A percentile compares a stretch with the other conserved stretches of the same genome.
phyloP scores from a whole-genome alignment of 64 coral and sea anemone species.

The Stylophora pistillata region DNA sequence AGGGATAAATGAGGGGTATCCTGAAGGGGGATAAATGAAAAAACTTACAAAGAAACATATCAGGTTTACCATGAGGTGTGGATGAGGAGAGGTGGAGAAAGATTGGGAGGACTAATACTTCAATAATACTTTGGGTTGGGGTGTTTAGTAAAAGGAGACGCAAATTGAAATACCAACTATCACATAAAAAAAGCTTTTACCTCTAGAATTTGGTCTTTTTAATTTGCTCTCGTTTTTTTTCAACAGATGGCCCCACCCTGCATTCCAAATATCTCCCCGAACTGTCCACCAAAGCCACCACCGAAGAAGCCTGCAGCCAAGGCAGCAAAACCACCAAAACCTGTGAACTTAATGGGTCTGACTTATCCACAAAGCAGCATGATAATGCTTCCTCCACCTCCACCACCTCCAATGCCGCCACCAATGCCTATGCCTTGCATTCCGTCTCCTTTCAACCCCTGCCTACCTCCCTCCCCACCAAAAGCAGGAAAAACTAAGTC shows the following conservation, averaged over 20 bases:
- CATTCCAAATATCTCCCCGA: slow-evolving; percentile 26
- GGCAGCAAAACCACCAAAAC: slow-evolving; percentile 18
- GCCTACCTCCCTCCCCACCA: slow-evolving; percentile 31
- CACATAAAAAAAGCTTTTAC: too few species aligned
- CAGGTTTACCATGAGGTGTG: background rate
- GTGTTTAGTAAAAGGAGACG: too few species aligned
- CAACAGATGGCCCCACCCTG: slow-evolving; percentile 36
- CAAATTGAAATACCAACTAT: too few species aligned
- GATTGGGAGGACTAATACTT: background rate
- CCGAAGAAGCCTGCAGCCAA: slow-evolving; percentile 28
- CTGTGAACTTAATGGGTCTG: background rate
- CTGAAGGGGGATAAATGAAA: too few species aligned
- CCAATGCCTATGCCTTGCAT: slow-evolving; percentile 4
- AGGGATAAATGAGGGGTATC: too few species aligned
- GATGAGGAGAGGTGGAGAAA: background rate
- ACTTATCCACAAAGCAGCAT: slow-evolving; percentile 36
- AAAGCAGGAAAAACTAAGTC: slow-evolving; percentile 39
- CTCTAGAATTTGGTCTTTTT: background rate
- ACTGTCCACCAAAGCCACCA: slow-evolving; percentile 16
- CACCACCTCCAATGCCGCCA: slow-evolving; percentile 21
- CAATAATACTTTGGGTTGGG: too few species aligned
- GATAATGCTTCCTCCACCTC: slow-evolving; percentile 36
- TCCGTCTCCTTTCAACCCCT: slow-evolving; percentile 27
- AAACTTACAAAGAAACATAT: background rate
- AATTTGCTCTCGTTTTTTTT: background rate